Percentiles rank a stretch among this genome's conserved stretches.
These are phyloP conservation scores for Tolypeutes matacus DNA, from an alignment of 2,797 vertebrate genomes.

Conservation along the genomic window DNA sequence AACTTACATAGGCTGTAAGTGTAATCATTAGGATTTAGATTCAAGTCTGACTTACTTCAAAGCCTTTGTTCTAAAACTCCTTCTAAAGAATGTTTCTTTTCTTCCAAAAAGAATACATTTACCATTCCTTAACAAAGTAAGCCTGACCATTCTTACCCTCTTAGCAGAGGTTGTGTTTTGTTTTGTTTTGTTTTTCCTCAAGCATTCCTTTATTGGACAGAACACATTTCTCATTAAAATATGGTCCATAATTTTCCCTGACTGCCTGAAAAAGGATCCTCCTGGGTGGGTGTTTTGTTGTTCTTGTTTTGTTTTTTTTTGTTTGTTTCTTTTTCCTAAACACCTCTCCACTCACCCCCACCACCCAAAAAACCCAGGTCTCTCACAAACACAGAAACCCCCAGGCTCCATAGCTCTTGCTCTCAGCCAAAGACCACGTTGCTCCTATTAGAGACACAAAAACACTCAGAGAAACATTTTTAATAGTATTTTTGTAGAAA, in stretches of 20 bases:
- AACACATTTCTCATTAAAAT: conserved; percentile 60
- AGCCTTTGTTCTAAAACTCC: conserved; percentile 37
- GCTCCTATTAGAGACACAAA: neutral
- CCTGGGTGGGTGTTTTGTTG: neutral
- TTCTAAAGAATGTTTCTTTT: conserved; percentile 19
- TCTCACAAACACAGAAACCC: neutral
- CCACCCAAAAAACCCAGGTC: neutral
- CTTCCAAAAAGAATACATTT: neutral
- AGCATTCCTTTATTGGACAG: conserved; percentile 9
- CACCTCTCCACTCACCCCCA: too few relatives aligned
- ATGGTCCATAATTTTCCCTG: neutral
- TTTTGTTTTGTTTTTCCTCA: neutral
- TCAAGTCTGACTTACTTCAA: neutral
- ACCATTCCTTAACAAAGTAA: conserved; percentile 50
- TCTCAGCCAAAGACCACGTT: neutral
- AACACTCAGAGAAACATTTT: neutral
- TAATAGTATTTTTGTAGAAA: conserved; percentile 60
- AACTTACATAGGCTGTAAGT: neutral
- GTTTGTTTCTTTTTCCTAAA: neutral
- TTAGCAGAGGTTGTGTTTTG: neutral
- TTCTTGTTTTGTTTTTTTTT: too few relatives aligned
- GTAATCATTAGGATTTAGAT: neutral
- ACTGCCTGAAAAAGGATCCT: neutral
- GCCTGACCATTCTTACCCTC: neutral
- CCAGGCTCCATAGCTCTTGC: neutral